Base-by-base conservation (phyloP, 2,113 vertebrate species). In the Rissa tridactyla region DNA sequence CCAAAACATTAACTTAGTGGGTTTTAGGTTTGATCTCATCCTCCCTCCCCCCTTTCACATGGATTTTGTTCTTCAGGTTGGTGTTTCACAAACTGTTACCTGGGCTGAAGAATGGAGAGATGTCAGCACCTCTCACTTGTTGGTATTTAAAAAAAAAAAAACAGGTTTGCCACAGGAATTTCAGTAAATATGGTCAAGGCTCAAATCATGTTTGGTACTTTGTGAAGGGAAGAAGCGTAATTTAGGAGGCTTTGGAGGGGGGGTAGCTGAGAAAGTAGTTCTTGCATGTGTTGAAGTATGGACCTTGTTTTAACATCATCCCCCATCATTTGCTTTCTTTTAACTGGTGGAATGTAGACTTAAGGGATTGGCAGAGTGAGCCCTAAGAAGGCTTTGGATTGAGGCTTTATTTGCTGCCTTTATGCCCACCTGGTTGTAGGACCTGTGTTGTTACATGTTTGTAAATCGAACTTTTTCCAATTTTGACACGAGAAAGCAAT, bases 81-180 rank as follows among this genome's bases (percentile, higher is more conserved):
- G 4, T 66, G 30, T 62, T 89, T 18, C 2, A 10, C 13, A 16
- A 69, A 69, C 54, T 71, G 9, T 30, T 68, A 9, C 3, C 23
- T 25, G 36, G 70, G 32, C 46, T 77, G 83, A 29, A 72, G 75
- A 34, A 55, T 21, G 30, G 54, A 47, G 38, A 83, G 38, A 8
- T 42, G 17, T 58, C 0, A 0, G 22, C 4, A 21, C 21, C 17
- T 71, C 58, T 93, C 0, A 0, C 9, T 32, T 55, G 20, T 13
- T 77, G 27, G 4, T 57, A 10, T 57, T 83, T 17, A 26, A 52
- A 55, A 66, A 51, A 61, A 58, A 57, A 14, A 9, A 69, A 34
- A 15, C 40, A 26, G 42, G 8, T 79, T 89, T 89, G 5, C 23
- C 16, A 9, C 3, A 0, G 13, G 14, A 46, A 9, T 71, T 77